Conservation (phyloP, 1,140 invertebrate genomes). For the Apis cerana region DNA sequence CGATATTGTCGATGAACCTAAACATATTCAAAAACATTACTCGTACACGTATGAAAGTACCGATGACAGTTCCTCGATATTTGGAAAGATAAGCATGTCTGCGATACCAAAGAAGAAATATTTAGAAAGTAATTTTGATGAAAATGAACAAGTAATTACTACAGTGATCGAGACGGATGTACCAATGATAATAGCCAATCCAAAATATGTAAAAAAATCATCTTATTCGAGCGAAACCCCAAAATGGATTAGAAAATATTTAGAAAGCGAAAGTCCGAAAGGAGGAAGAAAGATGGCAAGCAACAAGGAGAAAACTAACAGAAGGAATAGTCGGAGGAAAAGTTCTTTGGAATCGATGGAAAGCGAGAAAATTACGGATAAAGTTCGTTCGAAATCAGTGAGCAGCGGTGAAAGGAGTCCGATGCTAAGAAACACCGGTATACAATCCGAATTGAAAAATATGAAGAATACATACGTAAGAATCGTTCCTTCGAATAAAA, state of each 20-base stretch:
- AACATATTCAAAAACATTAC: slow-evolving; percentile 76
- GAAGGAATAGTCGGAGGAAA: slow-evolving; percentile 49
- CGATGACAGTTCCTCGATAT: slow-evolving; percentile 58
- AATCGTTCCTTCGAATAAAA: slow-evolving; percentile 67
- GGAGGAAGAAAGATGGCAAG: slow-evolving; percentile 28
- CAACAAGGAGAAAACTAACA: slow-evolving; percentile 54
- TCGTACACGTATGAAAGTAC: slow-evolving; percentile 76
- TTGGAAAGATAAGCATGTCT: slow-evolving; percentile 65
- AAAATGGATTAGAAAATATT: slow-evolving; percentile 76
- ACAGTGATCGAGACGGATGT: slow-evolving; percentile 77
- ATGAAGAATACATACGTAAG: slow-evolving; percentile 68
- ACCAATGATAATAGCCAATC: slow-evolving; percentile 70
- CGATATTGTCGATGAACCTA: slow-evolving; percentile 63
- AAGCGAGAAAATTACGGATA: slow-evolving; percentile 51
- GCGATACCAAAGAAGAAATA: slow-evolving; percentile 73
- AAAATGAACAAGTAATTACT: slow-evolving; percentile 77
- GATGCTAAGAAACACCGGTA: not conserved
- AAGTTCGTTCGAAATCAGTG: slow-evolving; percentile 56
- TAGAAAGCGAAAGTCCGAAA: slow-evolving; percentile 66
- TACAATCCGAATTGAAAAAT: slow-evolving; percentile 40
- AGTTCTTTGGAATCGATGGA: slow-evolving; percentile 56
- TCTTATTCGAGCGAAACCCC: slow-evolving; percentile 74
- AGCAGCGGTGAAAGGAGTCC: slow-evolving; percentile 45
- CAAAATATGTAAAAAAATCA: slow-evolving; percentile 74
- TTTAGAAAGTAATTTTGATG: slow-evolving; percentile 77